Evolutionary conservation across 2,888 invertebrate species (phyloP).

Genomic region (Cylindroiulus punctatus): DNA sequence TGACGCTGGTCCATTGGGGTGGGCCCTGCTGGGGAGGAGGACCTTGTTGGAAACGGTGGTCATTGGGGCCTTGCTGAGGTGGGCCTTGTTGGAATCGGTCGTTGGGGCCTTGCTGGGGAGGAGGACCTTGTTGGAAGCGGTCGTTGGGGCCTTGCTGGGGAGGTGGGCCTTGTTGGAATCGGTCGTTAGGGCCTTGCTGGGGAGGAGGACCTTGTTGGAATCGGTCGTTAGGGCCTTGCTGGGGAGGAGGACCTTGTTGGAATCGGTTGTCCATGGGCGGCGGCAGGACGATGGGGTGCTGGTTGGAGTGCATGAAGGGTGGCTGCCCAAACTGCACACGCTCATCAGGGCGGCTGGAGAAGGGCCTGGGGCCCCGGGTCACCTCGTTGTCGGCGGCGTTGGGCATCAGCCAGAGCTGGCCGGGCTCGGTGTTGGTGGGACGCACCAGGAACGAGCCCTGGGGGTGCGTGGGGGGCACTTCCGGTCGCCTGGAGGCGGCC

Average conservation of each 20-base stretch:
- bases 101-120: no score
- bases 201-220: no score
- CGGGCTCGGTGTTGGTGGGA: not conserved
- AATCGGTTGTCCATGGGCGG: not conserved
- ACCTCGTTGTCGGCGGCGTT: slow-evolving; percentile 49
- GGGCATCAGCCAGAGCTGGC: slow-evolving; percentile 24
- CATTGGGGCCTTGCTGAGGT: not conserved
- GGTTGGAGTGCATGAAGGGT: not conserved
- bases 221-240: no score
- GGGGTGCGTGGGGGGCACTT: not conserved
- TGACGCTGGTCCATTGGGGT: not conserved
- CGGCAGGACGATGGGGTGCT: slow-evolving; percentile 10
- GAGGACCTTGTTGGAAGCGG: no score
- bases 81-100: slow-evolving; percentile 13
- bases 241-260: no score
- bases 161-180: not conserved
- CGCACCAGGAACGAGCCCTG: not conserved
- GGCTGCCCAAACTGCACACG: not conserved
- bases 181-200: no score
- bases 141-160: not conserved
- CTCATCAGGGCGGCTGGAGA: not conserved
- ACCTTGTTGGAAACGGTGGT: not conserved
- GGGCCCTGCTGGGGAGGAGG: no score
- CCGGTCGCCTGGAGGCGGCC: slow-evolving; percentile 35
- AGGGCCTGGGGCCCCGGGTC: not conserved